phyloP scores from a whole-genome alignment of 2,113 vertebrate genomes.

The Anseranas semipalmata region DNA sequence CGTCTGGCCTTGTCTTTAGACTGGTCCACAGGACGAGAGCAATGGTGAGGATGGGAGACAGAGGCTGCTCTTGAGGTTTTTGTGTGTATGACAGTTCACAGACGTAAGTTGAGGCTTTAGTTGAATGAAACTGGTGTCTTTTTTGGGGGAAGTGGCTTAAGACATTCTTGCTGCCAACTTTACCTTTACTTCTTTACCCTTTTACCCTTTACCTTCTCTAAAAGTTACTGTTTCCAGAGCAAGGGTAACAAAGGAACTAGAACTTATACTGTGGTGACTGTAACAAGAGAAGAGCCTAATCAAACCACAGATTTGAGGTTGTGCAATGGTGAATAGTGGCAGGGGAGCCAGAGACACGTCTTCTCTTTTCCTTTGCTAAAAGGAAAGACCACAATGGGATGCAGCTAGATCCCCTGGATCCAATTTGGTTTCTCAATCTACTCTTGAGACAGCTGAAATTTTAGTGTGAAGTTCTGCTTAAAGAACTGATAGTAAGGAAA shows the following conservation, averaged over 20 bases:
- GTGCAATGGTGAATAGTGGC: background rate
- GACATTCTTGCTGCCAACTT: background rate
- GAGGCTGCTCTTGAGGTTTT: background rate
- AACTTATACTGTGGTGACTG: background rate
- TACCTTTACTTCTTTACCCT: too few species aligned
- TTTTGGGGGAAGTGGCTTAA: background rate
- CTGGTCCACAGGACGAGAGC: constrained; percentile 89
- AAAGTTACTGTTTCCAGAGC: background rate
- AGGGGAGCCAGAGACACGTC: background rate
- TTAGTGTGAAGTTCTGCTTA: background rate
- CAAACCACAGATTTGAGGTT: background rate
- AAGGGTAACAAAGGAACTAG: background rate
- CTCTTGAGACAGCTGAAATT: background rate
- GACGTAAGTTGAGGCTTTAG: background rate
- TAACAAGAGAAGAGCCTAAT: background rate
- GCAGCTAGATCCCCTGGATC: background rate
- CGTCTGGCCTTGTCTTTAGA: constrained; percentile 90
- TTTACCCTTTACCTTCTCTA: background rate
- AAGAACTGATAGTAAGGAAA: background rate
- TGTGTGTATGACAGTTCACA: background rate
- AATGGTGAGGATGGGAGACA: constrained; percentile 75
- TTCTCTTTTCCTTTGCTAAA: background rate
- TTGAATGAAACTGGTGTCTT: background rate
- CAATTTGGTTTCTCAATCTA: background rate
- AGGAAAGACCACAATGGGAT: background rate